Evolutionary conservation across 2,113 vertebrate species (phyloP).

Genomic region (Tursiops truncatus): DNA sequence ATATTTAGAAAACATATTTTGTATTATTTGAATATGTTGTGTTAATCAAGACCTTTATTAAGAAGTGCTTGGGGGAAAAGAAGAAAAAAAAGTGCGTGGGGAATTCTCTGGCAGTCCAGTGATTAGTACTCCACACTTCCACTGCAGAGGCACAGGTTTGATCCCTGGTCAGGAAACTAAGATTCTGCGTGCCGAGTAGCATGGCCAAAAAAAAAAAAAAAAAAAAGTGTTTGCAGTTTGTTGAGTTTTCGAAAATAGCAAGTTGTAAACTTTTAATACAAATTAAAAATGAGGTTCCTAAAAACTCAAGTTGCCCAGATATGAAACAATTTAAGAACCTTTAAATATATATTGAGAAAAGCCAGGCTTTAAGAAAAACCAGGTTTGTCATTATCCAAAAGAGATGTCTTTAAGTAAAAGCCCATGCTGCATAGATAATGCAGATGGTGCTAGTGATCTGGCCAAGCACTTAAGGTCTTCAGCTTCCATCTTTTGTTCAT

Average conservation of each 20-base stretch:
- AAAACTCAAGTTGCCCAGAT: too few relatives aligned
- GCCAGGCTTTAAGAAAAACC: too few relatives aligned
- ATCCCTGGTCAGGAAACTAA: neutral
- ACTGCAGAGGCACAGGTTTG: fast-evolving
- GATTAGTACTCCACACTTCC: neutral
- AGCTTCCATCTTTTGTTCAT: too few relatives aligned
- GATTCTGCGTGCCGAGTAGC: neutral
- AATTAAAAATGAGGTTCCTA: too few relatives aligned
- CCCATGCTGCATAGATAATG: too few relatives aligned
- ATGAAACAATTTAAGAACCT: too few relatives aligned
- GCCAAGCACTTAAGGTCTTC: too few relatives aligned
- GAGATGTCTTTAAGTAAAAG: too few relatives aligned
- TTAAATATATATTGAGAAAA: too few relatives aligned
- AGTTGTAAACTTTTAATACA: neutral
- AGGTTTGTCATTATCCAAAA: too few relatives aligned
- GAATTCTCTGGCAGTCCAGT: neutral
- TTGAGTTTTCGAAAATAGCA: neutral
- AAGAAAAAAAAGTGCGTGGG: too few relatives aligned
- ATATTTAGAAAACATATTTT: neutral
- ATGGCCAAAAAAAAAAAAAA: neutral
- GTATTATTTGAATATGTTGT: neutral
- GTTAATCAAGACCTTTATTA: neutral
- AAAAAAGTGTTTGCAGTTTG: neutral
- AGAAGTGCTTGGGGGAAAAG: neutral
- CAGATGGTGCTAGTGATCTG: too few relatives aligned